Base-by-base conservation (phyloP, 2,797 vertebrate genomes). In the Tauraco hartlaubi region DNA sequence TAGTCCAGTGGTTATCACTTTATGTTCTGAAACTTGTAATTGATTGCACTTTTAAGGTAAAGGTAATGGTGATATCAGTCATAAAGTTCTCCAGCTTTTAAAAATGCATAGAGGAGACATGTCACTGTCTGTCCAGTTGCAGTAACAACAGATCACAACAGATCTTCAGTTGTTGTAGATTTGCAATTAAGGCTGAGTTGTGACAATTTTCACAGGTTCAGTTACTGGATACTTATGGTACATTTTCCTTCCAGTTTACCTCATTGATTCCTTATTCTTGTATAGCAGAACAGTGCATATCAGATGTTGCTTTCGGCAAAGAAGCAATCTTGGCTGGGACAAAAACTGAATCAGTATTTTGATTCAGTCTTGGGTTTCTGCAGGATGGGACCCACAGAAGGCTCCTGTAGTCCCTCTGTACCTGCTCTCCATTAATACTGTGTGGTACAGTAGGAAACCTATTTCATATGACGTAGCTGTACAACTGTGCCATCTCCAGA, bases 31-130 rank as follows among this genome's bases (percentile, higher is more conserved):
- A 85, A 69, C 20, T 76, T 87, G 22, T 14, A 25, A 23, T 11
- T 84, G 28, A 59, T 83, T 77, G 31, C 11, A 26, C 23, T 78
- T 94, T 31, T 90, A 75, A 88, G 26, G 66, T 74, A 80, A 73
- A 75, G 21, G 15, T 66, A 67, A 80, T 71, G 16, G 67, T 25
- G 15, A 91, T 88, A 43, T 69, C 10, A 5, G 15, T 73, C 7
- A 48, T 68, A 62, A 85, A 75, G 55, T 68, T 75, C 55, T 33
- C 26, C 33, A 55, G 5, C 43, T 76, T 87, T 83, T 46, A 63
- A 59, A 85, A 73, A 61, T n/a, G 39, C 2, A 0, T n/a, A 15
- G 16, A 35, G 15, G 54, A 85, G 76, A 28, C 46, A 44, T 13
- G 21, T 35, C 33, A 58, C 52, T 89, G 17, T 37, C 54, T 51